Base-by-base conservation (phyloP, 2,888 invertebrate species). In the Anoncus sp. region DNA sequence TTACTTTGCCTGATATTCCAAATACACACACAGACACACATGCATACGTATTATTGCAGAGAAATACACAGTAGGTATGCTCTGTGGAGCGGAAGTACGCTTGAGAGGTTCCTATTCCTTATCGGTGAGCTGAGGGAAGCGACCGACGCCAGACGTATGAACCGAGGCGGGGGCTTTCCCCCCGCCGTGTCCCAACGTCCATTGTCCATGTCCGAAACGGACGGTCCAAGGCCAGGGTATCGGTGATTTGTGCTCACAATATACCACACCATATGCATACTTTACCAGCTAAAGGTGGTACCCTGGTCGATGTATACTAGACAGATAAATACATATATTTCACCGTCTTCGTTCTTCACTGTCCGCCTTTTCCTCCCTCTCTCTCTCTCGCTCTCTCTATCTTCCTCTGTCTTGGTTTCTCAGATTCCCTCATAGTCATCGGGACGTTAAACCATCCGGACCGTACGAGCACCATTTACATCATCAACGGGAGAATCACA, bases 151-250 rank as follows among this genome's bases (percentile, higher is more conserved):
- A 82, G 77, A 72, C 77, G 63, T 69, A 43, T 43, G 47, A 59
- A 69, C 47, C 59, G 80, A 80, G 82, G 77, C 83, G 79, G 82
- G 31, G n/a, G 6, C 18, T 22, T 31, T 40, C 18, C 24, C 24
- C 40, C 66, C 57, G 14, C 31, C 27, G 24, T 43, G 67, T 75
- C 75, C 79, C 74, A 67, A 12, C 81, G 84, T 85, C 86, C 85
- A 88, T 89, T 87, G 86, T 86, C 86, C 88, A 84, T 82, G 82
- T 86, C 85, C 86, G 83, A 88, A 87, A 85, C 84, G 82, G 84
- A 81, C 84, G 84, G 75, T 80, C 83, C 87, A 87, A 88, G 86
- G 87, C 81, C 86, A 81, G 77, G 53, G 43, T 81, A 84, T 83
- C 81, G 76, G 75, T 80, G 81, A 82, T 84, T 82, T 77, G 73